Base-by-base conservation (phyloP, 2,113 vertebrate genomes). In the Rhynchopsitta pachyrhyncha region DNA sequence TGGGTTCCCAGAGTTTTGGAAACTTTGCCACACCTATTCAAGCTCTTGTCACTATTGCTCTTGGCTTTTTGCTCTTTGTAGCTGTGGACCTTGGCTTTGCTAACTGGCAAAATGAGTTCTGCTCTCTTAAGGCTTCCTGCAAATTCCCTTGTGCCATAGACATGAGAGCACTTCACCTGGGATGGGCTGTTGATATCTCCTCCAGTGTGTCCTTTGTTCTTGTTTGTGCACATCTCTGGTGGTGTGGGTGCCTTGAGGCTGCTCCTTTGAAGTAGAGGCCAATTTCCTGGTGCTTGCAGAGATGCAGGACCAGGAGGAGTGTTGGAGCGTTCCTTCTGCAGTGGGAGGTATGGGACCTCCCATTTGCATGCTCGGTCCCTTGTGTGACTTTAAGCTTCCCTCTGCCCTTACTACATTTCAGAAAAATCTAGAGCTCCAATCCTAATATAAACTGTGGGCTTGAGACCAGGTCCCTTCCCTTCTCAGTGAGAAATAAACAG, bases 341-440 rank as follows among this genome's bases (percentile, higher is more conserved):
- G 39, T 82, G 92, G 66, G 53, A 92, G 82, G 23, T 10, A 14
- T 3, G 1, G 53, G 37, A 63, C 70, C n/a, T 46, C 50, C 31
- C 0, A 0, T 76, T 86, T 2, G 1, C 46, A 14, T 13, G 50
- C 39, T 63, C 8, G 2, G 12, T 52, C 49, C 28, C 0, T 0
- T 14, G 37, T 46, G 19, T 23, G 66, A 75, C 25, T 81, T 74
- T 53, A 64, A 79, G 20, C 24, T 78, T 84, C 67, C 25, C 69
- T 67, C 52, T 75, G 47, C 33, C 39, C 50, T 10, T 75, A 17
- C 28, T 75, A 4, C 22, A 4, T 59, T 77, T 85, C 57, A 73
- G 67, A 85, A 79, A 47, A 75, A 24, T 75, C 31, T 44, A 12
- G 12, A 85, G 17, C 17, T 47, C 28, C 3, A 27, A 3, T 67